A percentile compares a stretch with the other conserved stretches of the same genome.
Conservation (phyloP, 2,797 vertebrate genomes). For the Eidolon dupreanum region DNA sequence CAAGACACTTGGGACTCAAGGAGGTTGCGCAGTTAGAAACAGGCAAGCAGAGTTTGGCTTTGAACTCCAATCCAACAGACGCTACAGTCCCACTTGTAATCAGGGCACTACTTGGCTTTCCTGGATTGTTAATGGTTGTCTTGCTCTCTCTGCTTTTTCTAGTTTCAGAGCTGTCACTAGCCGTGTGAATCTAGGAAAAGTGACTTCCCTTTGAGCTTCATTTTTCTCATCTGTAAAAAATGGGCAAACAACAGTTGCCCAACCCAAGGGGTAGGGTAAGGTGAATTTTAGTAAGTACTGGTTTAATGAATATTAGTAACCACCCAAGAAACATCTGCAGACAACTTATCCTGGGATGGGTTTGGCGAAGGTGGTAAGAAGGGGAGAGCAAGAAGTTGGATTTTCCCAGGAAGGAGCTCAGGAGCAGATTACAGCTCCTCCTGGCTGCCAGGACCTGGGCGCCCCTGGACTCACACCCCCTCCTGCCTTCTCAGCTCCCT, state of each 20-base stretch:
- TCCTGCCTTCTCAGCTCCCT: neutral
- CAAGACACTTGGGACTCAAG: neutral
- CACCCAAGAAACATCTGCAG: neutral
- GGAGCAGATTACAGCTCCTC: neutral
- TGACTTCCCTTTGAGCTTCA: slow-evolving; percentile 20
- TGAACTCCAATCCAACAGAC: neutral
- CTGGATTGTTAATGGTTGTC: neutral
- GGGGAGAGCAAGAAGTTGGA: neutral
- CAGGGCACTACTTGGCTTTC: neutral
- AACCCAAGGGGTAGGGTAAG: neutral
- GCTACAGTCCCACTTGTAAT: neutral
- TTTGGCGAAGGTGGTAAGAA: neutral
- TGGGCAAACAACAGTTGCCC: neutral
- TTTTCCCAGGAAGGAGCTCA: neutral
- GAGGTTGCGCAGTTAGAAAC: neutral
- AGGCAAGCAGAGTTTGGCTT: neutral
- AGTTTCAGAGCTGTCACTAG: neutral
- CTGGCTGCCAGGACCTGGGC: neutral
- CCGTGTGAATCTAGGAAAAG: slow-evolving; percentile 13
- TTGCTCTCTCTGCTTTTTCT: neutral
- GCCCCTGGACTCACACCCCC: no score
- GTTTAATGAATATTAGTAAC: neutral
- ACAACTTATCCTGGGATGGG: neutral
- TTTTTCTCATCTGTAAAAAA: slow-evolving; percentile 45
- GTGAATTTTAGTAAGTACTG: neutral